Base-by-base conservation (phyloP, 2,888 invertebrate species). In the Pyrgus malvae region DNA sequence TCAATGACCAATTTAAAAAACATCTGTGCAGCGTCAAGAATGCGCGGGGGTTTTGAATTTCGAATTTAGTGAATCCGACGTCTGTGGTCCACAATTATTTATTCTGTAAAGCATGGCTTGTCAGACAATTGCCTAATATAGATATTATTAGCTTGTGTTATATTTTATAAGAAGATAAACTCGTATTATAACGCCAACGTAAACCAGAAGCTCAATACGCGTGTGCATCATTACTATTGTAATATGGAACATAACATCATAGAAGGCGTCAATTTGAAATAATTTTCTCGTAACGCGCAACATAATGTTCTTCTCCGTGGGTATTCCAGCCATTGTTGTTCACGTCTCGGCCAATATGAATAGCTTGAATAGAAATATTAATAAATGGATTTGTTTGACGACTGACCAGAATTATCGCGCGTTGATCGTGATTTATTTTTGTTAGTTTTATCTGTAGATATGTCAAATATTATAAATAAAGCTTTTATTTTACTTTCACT, bases 251-350 rank as follows among this genome's bases (percentile, higher is more conserved):
- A 63, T 65, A 66, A 66, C 57, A 48, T 64, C 60, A 67, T 64
- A 69, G 59, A 65, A 64, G 62, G 62, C 61, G 66, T 70, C 80
- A 72, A 75, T 77, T 79, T 79, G 76, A 73, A 74, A 81, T 80
- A 78, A 80, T 81, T 78, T 76, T 71, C 72, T 72, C 72, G 72
- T 80, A 80, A 78, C 68, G 65, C 69, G 33, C 11, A 41, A 48
- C 51, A 56, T 40, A 56, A 55, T 59, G 57, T 48, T 48, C 44
- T 31, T 23, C 48, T 49, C 48, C 38, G 42, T 55, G 46, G 55
- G 51, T 50, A 51, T 46, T 40, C 45, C 17, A 21, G 45, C 53
- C 38, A 53, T 54, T 54, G 54, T 54, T 53, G 17, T 54, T 19
- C 42, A 27, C 23, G 38, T 53, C 53, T 23, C 38, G 31, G 33